Evolutionary conservation across 2,888 invertebrate species (phyloP).

Genomic region (Colletes collaris): DNA sequence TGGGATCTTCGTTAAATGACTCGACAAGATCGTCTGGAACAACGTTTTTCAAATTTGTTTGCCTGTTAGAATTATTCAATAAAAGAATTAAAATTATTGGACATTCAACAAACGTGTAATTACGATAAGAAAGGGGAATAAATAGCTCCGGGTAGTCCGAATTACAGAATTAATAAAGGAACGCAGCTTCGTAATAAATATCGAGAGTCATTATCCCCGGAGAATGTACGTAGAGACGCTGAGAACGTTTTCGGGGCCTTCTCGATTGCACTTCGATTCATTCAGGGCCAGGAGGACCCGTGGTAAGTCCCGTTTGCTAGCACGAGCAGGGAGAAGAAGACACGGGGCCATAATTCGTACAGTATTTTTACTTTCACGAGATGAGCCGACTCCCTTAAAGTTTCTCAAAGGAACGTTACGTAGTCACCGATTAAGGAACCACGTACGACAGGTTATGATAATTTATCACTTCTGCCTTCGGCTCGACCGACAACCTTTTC

Average conservation of each 20-base stretch:
- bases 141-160: slow-evolving; percentile 7
- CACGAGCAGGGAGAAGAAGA: slow-evolving; percentile 21
- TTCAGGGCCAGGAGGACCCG: neutral
- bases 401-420: slow-evolving; percentile 65
- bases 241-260: neutral
- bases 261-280: slow-evolving; percentile 6
- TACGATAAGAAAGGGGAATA: neutral
- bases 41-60: too few relatives aligned
- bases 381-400: slow-evolving; percentile 60
- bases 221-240: slow-evolving; percentile 22
- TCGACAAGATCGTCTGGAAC: too few relatives aligned
- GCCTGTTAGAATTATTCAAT: too few relatives aligned
- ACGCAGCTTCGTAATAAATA: slow-evolving; percentile 30
- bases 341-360: slow-evolving; percentile 51
- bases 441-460: slow-evolving; percentile 58
- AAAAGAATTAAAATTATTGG: slow-evolving; percentile 12
- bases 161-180: slow-evolving; percentile 41
- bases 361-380: slow-evolving; percentile 70
- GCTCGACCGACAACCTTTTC: slow-evolving; percentile 9
- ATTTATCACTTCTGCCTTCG: slow-evolving; percentile 54
- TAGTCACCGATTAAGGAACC: slow-evolving; percentile 62
- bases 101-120: slow-evolving; percentile 10
- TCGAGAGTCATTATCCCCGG: neutral
- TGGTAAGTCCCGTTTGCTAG: slow-evolving; percentile 24
- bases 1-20: neutral